These are phyloP conservation scores for Virgularia gustaviana DNA, from an alignment of 92 coral and sea anemone genomes.

Conservation along the genomic window DNA sequence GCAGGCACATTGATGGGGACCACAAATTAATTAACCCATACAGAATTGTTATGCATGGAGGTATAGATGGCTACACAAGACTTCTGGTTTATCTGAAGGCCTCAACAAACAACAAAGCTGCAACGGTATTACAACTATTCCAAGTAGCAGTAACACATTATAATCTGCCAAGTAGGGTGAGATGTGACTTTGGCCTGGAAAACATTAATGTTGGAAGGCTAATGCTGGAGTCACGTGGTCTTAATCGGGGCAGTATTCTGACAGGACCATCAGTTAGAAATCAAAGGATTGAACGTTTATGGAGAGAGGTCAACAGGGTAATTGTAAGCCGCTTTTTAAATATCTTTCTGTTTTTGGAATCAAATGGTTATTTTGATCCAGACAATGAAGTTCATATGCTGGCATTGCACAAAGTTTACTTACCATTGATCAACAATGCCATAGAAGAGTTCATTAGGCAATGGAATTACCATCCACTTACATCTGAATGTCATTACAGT, in stretches of 20 bases:
- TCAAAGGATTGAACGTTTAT: constrained; percentile 22
- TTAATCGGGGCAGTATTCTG: constrained; percentile 17
- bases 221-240: constrained; percentile 5
- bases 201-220: constrained; percentile 10
- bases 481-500: constrained; percentile 25
- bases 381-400: constrained; percentile 2
- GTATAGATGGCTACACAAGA: too few species aligned
- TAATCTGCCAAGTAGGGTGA: constrained; percentile 14
- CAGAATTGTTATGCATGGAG: constrained; percentile 11
- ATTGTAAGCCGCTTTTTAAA: constrained; percentile 10
- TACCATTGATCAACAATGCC: constrained; percentile 13
- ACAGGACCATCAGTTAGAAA: constrained; percentile 8
- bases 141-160: background rate
- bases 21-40: constrained; percentile 14
- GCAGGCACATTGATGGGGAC: constrained; percentile 22
- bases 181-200: too few species aligned
- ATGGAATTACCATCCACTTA: constrained; percentile 31
- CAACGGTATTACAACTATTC: constrained; percentile 9
- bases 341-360: constrained; percentile 5
- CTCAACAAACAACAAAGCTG: constrained; percentile 7
- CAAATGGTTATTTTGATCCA: background rate
- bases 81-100: constrained; percentile 6
- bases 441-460: constrained; percentile 3
- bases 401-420: constrained; percentile 7
- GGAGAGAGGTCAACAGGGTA: constrained; percentile 23